Base-by-base conservation (phyloP, 2,888 invertebrate genomes). In the Dicyrtoma fusca region DNA sequence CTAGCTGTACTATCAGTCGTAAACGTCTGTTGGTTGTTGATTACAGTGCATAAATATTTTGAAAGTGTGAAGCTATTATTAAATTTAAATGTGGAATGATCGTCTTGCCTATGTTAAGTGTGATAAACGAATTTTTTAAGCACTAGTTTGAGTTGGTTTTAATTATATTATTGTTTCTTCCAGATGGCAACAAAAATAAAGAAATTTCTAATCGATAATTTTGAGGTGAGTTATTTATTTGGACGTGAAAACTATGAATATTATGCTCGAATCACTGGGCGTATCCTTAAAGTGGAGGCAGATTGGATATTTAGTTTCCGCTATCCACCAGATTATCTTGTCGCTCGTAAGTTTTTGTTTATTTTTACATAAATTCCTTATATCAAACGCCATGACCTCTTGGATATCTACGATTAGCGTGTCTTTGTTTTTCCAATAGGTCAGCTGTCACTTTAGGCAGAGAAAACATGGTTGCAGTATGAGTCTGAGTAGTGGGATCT, bases 181-280 rank as follows among this genome's bases (percentile, higher is more conserved):
- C 83, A 95, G 93, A 91, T 94, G 83, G 97, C 97, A 78, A 96
- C 97, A 45, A 89, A 92, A 82, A 94, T 98, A 78, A 95, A 97
- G 92, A 94, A 96, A 83, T 92, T 96, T 84, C 89, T 98, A 84
- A 97, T 98, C 82, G 96, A 97, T 84, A 95, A 96, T 85, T 98
- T 97, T 86, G 96, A 97, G 73, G 92, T 94, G 45, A 92, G 94
- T 76, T 94, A 97, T 84, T 87, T 98, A 80, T 98, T 98, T 84
- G 97, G 97, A 1, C 89, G 92, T 64, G 92, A 92, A 75, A 95
- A 95, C 85, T 97, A 97, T 84, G 95, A 95, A 85, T 97, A 93
- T 84, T 97, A 97, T 85, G 95, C 95, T 26, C 88, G 95, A 49
- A 95, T 96, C 72, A 96, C 95, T 21, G 96, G 96, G 0, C 88